Conservation (phyloP, 64 coral and sea anemone species). For the Actinia tenebrosa region DNA sequence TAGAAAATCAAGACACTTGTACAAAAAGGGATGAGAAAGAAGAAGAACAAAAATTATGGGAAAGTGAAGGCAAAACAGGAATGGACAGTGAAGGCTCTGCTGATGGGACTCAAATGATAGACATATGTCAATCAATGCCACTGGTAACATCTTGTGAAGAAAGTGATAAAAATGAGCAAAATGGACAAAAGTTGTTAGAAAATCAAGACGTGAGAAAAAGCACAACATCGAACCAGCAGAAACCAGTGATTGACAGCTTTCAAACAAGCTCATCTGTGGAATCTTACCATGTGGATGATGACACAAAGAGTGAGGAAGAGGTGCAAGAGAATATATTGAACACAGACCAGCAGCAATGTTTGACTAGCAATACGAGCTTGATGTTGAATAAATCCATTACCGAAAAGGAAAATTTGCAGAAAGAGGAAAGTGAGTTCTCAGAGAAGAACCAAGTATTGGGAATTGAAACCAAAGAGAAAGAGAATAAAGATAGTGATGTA, state of each 20-base stretch:
- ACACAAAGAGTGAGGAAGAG: background rate
- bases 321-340: background rate
- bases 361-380: background rate
- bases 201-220: background rate
- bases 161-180: background rate
- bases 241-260: no score
- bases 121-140: background rate
- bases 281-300: background rate
- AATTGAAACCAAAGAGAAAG: background rate
- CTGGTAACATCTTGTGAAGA: background rate
- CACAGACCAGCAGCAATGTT: background rate
- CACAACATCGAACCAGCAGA: background rate
- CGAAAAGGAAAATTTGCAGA: background rate
- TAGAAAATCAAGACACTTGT: background rate
- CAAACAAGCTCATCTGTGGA: background rate
- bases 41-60: background rate
- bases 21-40: background rate
- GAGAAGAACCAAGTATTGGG: background rate
- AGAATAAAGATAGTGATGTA: background rate
- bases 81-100: background rate
- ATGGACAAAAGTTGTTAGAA: background rate
- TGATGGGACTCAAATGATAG: background rate
- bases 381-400: background rate
- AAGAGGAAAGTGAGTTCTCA: background rate
- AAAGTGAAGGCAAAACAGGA: background rate